phyloP scores from a whole-genome alignment of 2,888 invertebrate species.

The Liposcelis brunnea region DNA sequence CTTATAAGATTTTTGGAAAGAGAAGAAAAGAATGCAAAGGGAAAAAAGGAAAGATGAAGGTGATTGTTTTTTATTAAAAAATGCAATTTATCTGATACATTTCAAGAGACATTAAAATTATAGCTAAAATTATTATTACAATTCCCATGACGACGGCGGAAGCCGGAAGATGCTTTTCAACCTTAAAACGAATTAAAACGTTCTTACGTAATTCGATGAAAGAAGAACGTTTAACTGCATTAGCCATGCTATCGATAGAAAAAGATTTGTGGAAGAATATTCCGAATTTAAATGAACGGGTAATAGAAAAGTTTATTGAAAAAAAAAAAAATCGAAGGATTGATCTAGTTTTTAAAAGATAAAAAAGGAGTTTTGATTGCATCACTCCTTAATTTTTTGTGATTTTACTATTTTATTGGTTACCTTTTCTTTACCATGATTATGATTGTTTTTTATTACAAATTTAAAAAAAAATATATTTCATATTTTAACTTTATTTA shows the following conservation, averaged over 20 bases:
- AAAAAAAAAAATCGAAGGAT: slow-evolving; percentile 2
- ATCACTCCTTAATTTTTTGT: no score
- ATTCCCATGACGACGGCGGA: slow-evolving; percentile 13
- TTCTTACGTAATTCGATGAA: slow-evolving; percentile 11
- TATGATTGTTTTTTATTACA: no score
- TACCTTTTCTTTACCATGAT: no score
- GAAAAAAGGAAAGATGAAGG: no score
- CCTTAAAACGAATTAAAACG: slow-evolving; percentile 13
- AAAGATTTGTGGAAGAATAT: slow-evolving; percentile 11
- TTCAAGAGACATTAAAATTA: slow-evolving; percentile 11
- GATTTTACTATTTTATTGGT: no score
- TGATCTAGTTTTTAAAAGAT: neutral
- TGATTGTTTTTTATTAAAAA: no score
- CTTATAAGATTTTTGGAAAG: no score
- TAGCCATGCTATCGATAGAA: slow-evolving; percentile 14
- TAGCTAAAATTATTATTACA: slow-evolving; percentile 10
- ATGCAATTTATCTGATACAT: no score
- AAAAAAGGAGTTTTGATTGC: no score
- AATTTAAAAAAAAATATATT: no score
- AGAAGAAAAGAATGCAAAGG: no score
- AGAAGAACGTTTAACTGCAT: slow-evolving; percentile 11
- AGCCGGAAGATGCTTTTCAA: slow-evolving; percentile 12
- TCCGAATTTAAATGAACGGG: neutral
- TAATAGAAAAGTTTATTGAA: neutral
- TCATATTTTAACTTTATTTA: no score